Conservation (phyloP, 2,888 invertebrate species). For the Unio pictorum region DNA sequence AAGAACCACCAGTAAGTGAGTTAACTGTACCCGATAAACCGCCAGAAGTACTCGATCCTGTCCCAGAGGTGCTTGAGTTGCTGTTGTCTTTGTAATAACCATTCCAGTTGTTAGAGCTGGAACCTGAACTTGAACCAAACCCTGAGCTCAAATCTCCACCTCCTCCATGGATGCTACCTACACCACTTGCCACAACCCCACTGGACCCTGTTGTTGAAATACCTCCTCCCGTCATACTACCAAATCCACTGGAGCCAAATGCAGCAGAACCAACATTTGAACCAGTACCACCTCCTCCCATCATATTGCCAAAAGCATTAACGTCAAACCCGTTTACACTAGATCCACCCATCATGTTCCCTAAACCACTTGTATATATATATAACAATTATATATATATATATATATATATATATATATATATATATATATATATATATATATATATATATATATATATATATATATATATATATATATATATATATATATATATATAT, state of each 20-base stretch:
- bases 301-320: slow-evolving; percentile 9
- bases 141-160: slow-evolving; percentile 1
- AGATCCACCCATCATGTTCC: too few species aligned
- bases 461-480: too few species aligned
- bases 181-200: neutral
- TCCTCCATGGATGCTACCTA: neutral
- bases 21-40: slow-evolving; percentile 9
- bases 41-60: slow-evolving; percentile 10
- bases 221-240: neutral
- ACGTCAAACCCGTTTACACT: slow-evolving; percentile 5
- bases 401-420: too few species aligned
- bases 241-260: slow-evolving; percentile 1
- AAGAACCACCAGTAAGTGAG: slow-evolving; percentile 1
- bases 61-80: slow-evolving; percentile 6
- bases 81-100: slow-evolving; percentile 16
- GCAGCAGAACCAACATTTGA: neutral
- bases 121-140: slow-evolving; percentile 3
- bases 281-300: slow-evolving; percentile 5
- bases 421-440: too few species aligned
- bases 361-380: neutral
- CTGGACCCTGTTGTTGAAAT: neutral
- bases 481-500: too few species aligned
- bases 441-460: too few species aligned
- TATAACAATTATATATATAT: too few species aligned
- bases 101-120: slow-evolving; percentile 7